These are phyloP conservation scores for Rhineura floridana DNA, from an alignment of 2,113 vertebrate species.

Conservation along the genomic window DNA sequence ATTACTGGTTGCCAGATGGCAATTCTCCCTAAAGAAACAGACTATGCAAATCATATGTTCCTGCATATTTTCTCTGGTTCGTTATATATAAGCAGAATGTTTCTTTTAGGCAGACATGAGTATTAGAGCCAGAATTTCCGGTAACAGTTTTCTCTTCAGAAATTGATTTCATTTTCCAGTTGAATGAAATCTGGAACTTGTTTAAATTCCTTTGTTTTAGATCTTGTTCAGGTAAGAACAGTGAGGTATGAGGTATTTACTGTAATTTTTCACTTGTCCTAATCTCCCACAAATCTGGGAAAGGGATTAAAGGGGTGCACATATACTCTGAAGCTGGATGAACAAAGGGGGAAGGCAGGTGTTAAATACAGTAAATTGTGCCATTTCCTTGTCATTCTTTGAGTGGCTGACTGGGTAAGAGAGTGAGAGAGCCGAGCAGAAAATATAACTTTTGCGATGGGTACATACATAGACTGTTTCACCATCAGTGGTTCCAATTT, in stretches of 20 bases:
- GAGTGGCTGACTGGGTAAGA: not conserved
- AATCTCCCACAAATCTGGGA: not conserved
- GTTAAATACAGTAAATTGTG: not conserved
- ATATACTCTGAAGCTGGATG: not conserved
- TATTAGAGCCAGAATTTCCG: not conserved
- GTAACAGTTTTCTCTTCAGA: not conserved
- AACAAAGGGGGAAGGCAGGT: not conserved
- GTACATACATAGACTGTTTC: not conserved
- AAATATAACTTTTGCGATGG: not conserved
- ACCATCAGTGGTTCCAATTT: not conserved
- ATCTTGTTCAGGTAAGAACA: not conserved
- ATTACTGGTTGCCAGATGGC: not conserved
- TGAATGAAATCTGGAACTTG: not conserved
- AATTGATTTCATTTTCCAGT: not conserved
- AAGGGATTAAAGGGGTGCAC: not conserved
- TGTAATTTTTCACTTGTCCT: not conserved
- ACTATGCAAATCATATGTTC: not conserved
- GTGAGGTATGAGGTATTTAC: not conserved
- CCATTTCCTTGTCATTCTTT: not conserved
- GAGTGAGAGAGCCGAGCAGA: not conserved
- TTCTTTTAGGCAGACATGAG: not conserved
- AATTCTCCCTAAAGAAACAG: not conserved
- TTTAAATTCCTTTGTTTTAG: not conserved
- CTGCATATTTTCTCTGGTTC: not conserved
- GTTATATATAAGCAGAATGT: not conserved